Conservation (phyloP, 2,797 vertebrate species). For the Gymnocypris eckloni region DNA sequence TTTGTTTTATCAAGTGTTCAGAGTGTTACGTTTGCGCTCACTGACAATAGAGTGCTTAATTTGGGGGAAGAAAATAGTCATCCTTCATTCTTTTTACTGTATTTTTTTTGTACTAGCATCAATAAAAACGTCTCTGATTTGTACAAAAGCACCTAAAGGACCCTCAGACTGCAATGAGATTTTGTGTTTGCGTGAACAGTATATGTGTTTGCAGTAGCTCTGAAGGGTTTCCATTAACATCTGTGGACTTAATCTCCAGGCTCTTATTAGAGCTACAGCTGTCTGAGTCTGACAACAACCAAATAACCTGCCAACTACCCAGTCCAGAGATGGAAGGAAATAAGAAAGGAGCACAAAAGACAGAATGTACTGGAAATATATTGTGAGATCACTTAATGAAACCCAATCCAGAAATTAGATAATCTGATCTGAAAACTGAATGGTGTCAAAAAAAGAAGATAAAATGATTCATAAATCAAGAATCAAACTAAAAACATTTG, state of each 20-base stretch:
- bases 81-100: not conserved
- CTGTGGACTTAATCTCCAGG: slow-evolving; percentile 30
- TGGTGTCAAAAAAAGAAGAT: not conserved
- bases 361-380: not conserved
- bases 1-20: slow-evolving; percentile 9
- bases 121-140: slow-evolving; percentile 5
- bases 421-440: not conserved
- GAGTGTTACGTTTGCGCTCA: not conserved
- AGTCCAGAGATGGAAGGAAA: not conserved
- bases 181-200: not conserved
- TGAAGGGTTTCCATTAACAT: slow-evolving; percentile 11
- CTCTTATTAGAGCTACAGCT: slow-evolving; percentile 25
- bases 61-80: not conserved
- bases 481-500: not conserved
- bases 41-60: not conserved
- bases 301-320: slow-evolving; percentile 17
- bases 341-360: not conserved
- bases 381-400: too few species aligned
- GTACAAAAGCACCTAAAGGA: too few species aligned
- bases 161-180: too few species aligned
- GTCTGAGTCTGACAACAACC: slow-evolving; percentile 17
- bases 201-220: slow-evolving; percentile 12
- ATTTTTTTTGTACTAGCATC: slow-evolving; percentile 1
- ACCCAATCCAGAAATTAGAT: too few species aligned
- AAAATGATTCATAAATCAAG: not conserved